phyloP scores from a whole-genome alignment of 2,113 vertebrate genomes.

The Chionis minor region DNA sequence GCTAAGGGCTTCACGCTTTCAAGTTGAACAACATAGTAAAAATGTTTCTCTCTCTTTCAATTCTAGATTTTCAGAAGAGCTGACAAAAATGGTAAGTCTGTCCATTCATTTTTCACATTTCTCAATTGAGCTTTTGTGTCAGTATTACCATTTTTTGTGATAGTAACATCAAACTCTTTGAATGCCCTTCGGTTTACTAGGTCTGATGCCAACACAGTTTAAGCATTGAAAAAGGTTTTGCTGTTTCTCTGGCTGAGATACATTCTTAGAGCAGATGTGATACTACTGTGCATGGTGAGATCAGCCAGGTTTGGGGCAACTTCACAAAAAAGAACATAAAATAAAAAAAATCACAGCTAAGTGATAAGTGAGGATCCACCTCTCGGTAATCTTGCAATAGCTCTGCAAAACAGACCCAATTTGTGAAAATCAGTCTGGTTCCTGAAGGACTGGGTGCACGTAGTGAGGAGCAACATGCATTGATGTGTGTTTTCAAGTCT shows the following conservation, averaged over 20 bases:
- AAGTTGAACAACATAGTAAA: not conserved
- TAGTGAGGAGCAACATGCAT: not conserved
- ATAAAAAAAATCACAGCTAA: not conserved
- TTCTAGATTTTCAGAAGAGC: conserved; percentile 81
- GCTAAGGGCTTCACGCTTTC: not conserved
- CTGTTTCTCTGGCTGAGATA: not conserved
- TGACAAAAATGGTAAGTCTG: conserved; percentile 81
- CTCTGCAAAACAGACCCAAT: not conserved
- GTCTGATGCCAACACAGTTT: fast-evolving
- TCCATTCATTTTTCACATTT: not conserved
- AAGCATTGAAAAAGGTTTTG: not conserved
- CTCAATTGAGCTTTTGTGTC: not conserved
- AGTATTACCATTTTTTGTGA: not conserved
- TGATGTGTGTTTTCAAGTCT: not conserved
- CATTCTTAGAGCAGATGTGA: not conserved
- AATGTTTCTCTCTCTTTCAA: conserved; percentile 37
- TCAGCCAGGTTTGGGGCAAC: not conserved
- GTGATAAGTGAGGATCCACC: not conserved
- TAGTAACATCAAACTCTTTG: not conserved
- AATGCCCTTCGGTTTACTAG: not conserved
- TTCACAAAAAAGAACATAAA: not conserved
- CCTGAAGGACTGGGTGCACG: not conserved
- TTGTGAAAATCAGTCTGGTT: not conserved
- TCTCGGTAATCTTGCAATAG: not conserved
- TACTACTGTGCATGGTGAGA: not conserved